These are phyloP conservation scores for Montipora capricornis DNA, from an alignment of 64 coral and sea anemone genomes.

Conservation along the genomic window DNA sequence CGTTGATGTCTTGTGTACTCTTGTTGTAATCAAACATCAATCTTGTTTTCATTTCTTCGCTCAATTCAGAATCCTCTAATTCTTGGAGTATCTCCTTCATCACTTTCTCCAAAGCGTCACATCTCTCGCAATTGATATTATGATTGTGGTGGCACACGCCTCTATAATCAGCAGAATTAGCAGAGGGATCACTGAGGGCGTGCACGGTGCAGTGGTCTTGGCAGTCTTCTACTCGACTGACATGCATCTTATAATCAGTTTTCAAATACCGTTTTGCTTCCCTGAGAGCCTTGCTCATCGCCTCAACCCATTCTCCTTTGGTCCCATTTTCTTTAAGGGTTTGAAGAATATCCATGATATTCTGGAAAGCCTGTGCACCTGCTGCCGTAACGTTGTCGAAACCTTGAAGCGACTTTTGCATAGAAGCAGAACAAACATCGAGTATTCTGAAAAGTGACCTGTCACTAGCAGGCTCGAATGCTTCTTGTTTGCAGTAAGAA, in stretches of 20 bases:
- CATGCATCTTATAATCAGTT: constrained; percentile 55
- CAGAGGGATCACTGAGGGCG: not conserved
- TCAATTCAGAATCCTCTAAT: not conserved
- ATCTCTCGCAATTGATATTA: not conserved
- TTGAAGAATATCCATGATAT: not conserved
- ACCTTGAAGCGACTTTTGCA: not conserved
- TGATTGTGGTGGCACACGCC: not conserved
- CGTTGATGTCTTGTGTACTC: not conserved
- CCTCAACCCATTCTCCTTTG: constrained; percentile 52
- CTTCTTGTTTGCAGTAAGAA: not conserved
- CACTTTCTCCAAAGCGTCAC: not conserved
- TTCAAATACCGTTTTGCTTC: constrained; percentile 64
- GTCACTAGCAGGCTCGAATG: constrained; percentile 30
- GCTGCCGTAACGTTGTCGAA: not conserved
- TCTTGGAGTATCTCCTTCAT: not conserved
- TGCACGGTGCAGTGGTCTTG: constrained; percentile 23
- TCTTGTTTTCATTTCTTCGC: not conserved
- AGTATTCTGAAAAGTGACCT: constrained; percentile 32
- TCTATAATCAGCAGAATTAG: not conserved
- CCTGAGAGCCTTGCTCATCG: constrained; percentile 1
- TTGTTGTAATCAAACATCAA: no score
- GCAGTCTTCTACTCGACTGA: constrained; percentile 9
- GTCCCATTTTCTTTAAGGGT: constrained; percentile 2
- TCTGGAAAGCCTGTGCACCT: not conserved
- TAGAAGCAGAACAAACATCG: constrained; percentile 47